Evolutionary conservation across 2,888 invertebrate genomes (phyloP).

Genomic region (Xanthia togata): DNA sequence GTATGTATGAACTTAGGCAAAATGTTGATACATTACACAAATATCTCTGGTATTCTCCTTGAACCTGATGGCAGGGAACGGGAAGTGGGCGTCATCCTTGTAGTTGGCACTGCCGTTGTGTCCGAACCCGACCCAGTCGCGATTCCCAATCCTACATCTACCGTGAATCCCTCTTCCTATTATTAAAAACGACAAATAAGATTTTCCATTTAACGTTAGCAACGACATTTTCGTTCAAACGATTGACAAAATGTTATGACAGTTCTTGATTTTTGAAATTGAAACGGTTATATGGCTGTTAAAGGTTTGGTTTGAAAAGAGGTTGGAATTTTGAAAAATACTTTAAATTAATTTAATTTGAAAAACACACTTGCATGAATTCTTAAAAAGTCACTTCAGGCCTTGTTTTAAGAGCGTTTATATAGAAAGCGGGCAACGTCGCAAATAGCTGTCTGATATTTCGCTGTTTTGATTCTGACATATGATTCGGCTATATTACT

Average conservation of each 20-base stretch:
- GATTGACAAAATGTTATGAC: conserved; percentile 31
- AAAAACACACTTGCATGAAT: not conserved
- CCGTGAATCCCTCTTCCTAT: conserved; percentile 72
- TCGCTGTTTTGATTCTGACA: too few relatives aligned
- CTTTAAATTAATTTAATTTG: not conserved
- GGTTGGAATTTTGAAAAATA: conserved; percentile 2
- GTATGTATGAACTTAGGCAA: not conserved
- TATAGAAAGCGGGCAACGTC: too few relatives aligned
- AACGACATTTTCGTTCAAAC: conserved; percentile 52
- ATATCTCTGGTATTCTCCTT: conserved; percentile 91
- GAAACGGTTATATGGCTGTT: conserved; percentile 27
- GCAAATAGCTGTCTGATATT: too few relatives aligned
- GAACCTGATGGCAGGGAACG: conserved; percentile 92
- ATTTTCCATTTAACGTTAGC: conserved; percentile 62
- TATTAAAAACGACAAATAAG: conserved; percentile 56
- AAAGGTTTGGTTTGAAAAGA: conserved; percentile 3
- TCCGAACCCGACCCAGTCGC: conserved; percentile 93
- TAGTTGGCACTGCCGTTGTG: conserved; percentile 91
- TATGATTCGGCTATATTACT: too few relatives aligned
- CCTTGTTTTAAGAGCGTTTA: too few relatives aligned
- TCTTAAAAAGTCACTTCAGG: not conserved
- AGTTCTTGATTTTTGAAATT: conserved; percentile 43
- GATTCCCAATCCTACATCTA: conserved; percentile 88
- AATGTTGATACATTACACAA: conserved; percentile 79
- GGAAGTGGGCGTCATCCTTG: conserved; percentile 90